Evolutionary conservation across 2,797 vertebrate genomes (phyloP), one percentile per base, ranked within the genome.

Genomic region (Liparis tanakae): DNA sequence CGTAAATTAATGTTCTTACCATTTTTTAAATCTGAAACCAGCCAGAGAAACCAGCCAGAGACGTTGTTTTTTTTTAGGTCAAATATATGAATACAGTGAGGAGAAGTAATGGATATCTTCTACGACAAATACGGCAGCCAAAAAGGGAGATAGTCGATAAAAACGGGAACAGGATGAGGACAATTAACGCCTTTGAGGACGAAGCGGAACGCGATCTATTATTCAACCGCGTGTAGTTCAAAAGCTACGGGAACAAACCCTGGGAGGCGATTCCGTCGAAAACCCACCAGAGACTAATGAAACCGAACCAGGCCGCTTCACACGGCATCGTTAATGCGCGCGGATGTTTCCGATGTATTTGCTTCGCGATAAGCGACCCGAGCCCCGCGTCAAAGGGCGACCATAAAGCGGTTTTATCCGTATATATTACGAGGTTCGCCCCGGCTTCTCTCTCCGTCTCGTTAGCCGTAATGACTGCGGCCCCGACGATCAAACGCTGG

Each of bases 401-500:
- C 17, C 7, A 50, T 43, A 33, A 22, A 76, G 62, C 17, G 37
- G 71, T 72, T 87, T 66, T 72, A 70, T 79, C 74, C 73, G 48
- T 57, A 37, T 50, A 64, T 54, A 63, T 84, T 72, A 82, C 22
- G 62, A 81, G 72, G 55, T 59, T 30, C 25, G 70, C 30, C 56
- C 60, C 62, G 76, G 62, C 63, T 83, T 81, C 25, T 64, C 53
- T 71, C 55, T 22, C 59, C 30, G 53, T 74, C 67, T 85, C 80
- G 77, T 83, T 71, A 78, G 70, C 78, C 70, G 56, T 75, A 82
- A 81, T 77, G 65, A 81, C 54, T 83, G 58, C 41, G 10, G 54
- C 12, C 6, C 39, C 0, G 4, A 50, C 4, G 57, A 77, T 84
- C 72, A 85, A 76, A 81, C 41, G 39, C 2, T 4, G 25, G 25